A percentile compares a stretch with the other conserved stretches of the same genome.
These are phyloP conservation scores for Podiceps cristatus DNA, from an alignment of 2,113 vertebrate species.

Conservation along the genomic window DNA sequence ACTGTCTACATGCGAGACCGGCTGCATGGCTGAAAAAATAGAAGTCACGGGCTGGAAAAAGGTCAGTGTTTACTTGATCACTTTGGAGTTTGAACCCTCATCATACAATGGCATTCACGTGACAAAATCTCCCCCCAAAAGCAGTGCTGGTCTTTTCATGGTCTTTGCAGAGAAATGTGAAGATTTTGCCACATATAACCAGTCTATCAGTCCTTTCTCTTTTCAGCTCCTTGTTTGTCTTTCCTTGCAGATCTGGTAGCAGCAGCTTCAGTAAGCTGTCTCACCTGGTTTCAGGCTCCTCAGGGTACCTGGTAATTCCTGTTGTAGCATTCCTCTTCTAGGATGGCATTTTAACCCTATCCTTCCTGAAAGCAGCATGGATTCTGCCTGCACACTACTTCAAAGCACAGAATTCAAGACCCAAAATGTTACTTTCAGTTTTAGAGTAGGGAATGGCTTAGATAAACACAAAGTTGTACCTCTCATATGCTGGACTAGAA, in stretches of 20 bases:
- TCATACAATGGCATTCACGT: neutral
- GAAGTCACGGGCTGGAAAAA: neutral
- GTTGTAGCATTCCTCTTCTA: conserved; percentile 7
- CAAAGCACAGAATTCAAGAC: neutral
- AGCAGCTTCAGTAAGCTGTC: neutral
- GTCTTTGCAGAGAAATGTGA: neutral
- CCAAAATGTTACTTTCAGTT: neutral
- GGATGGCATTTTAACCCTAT: neutral
- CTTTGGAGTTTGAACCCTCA: neutral
- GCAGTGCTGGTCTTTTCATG: neutral
- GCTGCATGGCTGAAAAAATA: neutral
- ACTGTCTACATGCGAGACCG: neutral
- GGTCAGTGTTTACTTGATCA: neutral
- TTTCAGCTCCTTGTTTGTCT: neutral
- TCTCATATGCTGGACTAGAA: neutral
- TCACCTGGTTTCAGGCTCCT: neutral
- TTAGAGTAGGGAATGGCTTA: neutral
- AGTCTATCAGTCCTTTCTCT: neutral
- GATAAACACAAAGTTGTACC: neutral
- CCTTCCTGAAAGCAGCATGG: neutral
- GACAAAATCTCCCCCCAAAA: neutral
- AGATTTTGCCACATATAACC: neutral
- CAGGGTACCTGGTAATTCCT: neutral
- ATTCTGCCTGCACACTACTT: neutral
- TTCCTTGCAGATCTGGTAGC: neutral